Percentiles rank a stretch among this genome's conserved stretches.
Conservation (phyloP, 2,888 invertebrate species). For the Leucophenga maculata region DNA sequence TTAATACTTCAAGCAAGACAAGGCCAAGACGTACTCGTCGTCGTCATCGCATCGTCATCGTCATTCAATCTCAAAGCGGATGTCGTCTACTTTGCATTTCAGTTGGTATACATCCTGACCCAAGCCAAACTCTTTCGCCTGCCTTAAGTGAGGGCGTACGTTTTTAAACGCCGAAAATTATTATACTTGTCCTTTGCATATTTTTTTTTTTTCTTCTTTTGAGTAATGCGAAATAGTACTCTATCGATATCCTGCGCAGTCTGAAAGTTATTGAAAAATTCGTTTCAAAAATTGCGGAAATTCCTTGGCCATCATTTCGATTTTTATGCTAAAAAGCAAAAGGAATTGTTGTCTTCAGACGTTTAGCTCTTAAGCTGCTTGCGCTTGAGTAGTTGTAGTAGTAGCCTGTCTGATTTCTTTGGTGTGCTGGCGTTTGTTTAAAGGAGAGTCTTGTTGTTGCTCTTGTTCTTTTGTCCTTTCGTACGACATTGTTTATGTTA, state of each 20-base stretch:
- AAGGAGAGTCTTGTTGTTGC: slow-evolving; percentile 44
- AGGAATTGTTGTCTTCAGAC: slow-evolving; percentile 46
- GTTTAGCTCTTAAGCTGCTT: slow-evolving; percentile 43
- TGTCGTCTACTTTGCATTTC: slow-evolving; percentile 66
- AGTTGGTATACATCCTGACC: slow-evolving; percentile 63
- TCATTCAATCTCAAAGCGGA: slow-evolving; percentile 66
- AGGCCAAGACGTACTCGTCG: slow-evolving; percentile 36
- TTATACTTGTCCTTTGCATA: slow-evolving; percentile 49
- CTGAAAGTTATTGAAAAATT: slow-evolving; percentile 62
- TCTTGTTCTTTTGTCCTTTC: neutral
- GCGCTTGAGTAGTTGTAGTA: too few relatives aligned
- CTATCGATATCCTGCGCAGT: neutral
- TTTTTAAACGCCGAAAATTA: slow-evolving; percentile 62
- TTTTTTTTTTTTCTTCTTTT: neutral
- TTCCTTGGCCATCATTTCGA: slow-evolving; percentile 36
- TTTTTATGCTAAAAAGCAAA: slow-evolving; percentile 22
- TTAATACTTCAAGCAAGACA: slow-evolving; percentile 56
- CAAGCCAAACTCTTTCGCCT: slow-evolving; percentile 17
- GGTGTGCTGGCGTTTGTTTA: slow-evolving; percentile 52
- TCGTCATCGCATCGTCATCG: slow-evolving; percentile 35
- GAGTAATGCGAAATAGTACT: neutral
- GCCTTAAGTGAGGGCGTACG: slow-evolving; percentile 46
- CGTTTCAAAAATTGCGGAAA: slow-evolving; percentile 48
- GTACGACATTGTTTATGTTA: slow-evolving; percentile 62
- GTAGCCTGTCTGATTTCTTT: slow-evolving; percentile 18